These are phyloP conservation scores for Adelognathus sp. DNA, from an alignment of 2,888 invertebrate genomes.

Conservation along the genomic window DNA sequence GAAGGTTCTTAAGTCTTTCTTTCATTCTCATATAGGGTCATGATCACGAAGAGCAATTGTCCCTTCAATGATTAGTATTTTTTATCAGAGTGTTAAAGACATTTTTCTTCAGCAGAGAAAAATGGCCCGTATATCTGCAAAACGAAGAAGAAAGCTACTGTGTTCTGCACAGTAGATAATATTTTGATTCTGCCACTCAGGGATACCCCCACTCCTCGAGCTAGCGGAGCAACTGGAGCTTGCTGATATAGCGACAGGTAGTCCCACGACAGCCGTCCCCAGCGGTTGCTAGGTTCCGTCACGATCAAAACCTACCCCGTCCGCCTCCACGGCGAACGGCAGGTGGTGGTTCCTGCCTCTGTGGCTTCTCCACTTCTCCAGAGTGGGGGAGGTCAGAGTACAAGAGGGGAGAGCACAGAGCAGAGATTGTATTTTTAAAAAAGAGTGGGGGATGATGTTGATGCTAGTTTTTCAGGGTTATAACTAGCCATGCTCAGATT, in stretches of 20 bases:
- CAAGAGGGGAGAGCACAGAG: not conserved
- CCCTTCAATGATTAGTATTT: no score
- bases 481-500: not conserved
- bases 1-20: no score
- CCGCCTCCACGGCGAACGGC: slow-evolving; percentile 45
- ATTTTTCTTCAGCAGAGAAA: no score
- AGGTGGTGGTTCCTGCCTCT: slow-evolving; percentile 45
- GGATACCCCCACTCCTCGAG: not conserved
- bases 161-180: not conserved
- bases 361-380: not conserved
- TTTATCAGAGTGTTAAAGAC: no score
- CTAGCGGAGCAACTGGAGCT: not conserved
- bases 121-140: no score
- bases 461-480: slow-evolving; percentile 1
- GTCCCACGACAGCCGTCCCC: not conserved
- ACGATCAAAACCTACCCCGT: slow-evolving; percentile 39
- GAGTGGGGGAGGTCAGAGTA: not conserved
- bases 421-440: not conserved
- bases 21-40: no score
- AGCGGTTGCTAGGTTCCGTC: slow-evolving; percentile 53
- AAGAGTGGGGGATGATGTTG: not conserved
- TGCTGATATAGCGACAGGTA: slow-evolving; percentile 24
- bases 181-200: not conserved
- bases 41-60: no score
- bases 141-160: not conserved